Evolutionary conservation across 2,113 vertebrate species (phyloP), one percentile per base, ranked within the genome.

Genomic region (Prietella phreatophila): DNA sequence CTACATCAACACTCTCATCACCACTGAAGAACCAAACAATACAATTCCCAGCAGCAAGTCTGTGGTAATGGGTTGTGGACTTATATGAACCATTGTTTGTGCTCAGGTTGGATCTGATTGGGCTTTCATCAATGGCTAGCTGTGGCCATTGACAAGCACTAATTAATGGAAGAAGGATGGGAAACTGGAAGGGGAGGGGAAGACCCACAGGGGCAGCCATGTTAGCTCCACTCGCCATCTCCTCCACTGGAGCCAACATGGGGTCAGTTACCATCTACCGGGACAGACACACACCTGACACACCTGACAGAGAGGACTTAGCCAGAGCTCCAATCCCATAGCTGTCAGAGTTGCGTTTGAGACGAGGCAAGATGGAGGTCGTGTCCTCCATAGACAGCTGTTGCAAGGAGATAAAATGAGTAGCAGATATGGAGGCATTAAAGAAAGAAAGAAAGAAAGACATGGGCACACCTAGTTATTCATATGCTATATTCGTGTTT

Each of bases 301-400:
- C 95, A 99, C 98, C 98, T 97, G 98, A 95, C 96, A 99, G 97
- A 90, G 98, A 99, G 80, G 98, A 99, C 95, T 99, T 99, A 95
- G 98, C 98, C 96, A 99, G 96, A 93, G 98, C 98, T 86, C 98
- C 97, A 91, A 99, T 99, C 93, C 98, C 98, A 83, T 99, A 99
- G 87, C 96, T 92, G 90, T 99, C 97, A 83, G 96, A 94, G 89
- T 98, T 97, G 91, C 96, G 95, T 93, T 99, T 99, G 90, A 98
- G 96, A 91, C 97, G 97, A 88, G 98, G 98, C 87, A 99, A 97
- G 91, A 99, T 99, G 92, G 98, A 99, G 89, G 97, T 99, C 53
- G 98, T 99, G 93, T 99, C 98, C 95, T 99, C 98, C 97, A 99
- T 98, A 92, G 98, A 99, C 85, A 98, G 95, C 98, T 99, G 53